phyloP scores from a whole-genome alignment of 2,888 invertebrate species.

The Apodemia duryi region DNA sequence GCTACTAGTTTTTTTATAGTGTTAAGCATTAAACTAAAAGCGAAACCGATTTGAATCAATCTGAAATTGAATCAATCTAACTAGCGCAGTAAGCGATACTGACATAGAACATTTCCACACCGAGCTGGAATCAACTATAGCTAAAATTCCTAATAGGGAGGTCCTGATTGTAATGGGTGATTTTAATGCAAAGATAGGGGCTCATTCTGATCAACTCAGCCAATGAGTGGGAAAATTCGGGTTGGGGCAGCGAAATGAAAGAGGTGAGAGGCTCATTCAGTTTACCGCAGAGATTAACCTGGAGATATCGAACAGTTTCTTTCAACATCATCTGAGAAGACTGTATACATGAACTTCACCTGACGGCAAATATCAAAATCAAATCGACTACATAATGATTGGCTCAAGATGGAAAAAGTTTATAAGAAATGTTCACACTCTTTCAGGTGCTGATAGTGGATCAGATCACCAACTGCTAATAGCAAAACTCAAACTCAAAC shows the following conservation, averaged over 20 bases:
- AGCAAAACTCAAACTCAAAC: not conserved
- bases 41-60: conserved; percentile 17
- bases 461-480: not conserved
- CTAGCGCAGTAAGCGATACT: conserved; percentile 18
- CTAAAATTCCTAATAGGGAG: conserved; percentile 28
- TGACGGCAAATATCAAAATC: too few species aligned
- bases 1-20: conserved; percentile 13
- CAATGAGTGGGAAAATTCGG: conserved; percentile 18
- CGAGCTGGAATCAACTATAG: conserved; percentile 19
- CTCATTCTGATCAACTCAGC: conserved; percentile 16
- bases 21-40: conserved; percentile 18
- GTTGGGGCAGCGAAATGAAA: conserved; percentile 21
- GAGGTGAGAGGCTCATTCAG: too few species aligned
- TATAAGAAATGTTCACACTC: too few species aligned
- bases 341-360: conserved; percentile 5
- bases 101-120: conserved; percentile 22
- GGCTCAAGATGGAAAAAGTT: too few species aligned
- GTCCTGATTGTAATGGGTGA: conserved; percentile 26
- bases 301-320: too few species aligned
- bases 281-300: too few species aligned
- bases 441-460: not conserved
- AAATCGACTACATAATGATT: too few species aligned
- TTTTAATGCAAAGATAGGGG: conserved; percentile 27
- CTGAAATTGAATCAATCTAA: too few species aligned
- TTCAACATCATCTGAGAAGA: conserved; percentile 21